Conservation (phyloP, 2,888 invertebrate species). For the Hirtodrosophila histrioides region DNA sequence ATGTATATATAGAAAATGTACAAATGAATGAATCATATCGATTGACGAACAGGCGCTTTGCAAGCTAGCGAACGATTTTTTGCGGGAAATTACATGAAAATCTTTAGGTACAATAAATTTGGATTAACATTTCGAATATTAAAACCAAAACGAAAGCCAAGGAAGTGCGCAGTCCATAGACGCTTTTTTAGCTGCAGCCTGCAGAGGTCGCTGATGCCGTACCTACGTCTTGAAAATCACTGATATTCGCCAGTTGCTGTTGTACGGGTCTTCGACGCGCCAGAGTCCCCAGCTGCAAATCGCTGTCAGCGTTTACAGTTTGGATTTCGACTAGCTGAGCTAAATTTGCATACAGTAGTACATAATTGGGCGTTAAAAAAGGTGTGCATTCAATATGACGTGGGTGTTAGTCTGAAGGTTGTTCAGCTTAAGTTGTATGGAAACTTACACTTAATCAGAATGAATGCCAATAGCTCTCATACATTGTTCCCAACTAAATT, state of each 20-base stretch:
- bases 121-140: conserved; percentile 41
- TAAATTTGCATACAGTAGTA: conserved; percentile 65
- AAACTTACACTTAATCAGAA: neutral
- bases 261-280: conserved; percentile 50
- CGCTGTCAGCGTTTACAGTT: conserved; percentile 75
- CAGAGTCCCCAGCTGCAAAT: conserved; percentile 62
- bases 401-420: conserved; percentile 12
- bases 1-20: conserved; percentile 31
- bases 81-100: conserved; percentile 33
- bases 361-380: conserved; percentile 31
- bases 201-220: conserved; percentile 48
- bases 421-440: too few species aligned
- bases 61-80: conserved; percentile 46
- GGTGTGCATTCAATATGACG: conserved; percentile 5
- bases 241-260: conserved; percentile 34
- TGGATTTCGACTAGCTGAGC: conserved; percentile 83
- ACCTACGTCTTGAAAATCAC: conserved; percentile 67
- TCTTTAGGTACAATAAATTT: conserved; percentile 37
- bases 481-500: neutral
- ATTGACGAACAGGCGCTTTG: conserved; percentile 27
- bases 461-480: neutral
- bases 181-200: conserved; percentile 22
- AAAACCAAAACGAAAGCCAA: conserved; percentile 49
- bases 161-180: conserved; percentile 29
- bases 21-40: conserved; percentile 45